Evolutionary conservation across 1,140 invertebrate genomes (phyloP).

Genomic region (Lordiphosa clarofinis): DNA sequence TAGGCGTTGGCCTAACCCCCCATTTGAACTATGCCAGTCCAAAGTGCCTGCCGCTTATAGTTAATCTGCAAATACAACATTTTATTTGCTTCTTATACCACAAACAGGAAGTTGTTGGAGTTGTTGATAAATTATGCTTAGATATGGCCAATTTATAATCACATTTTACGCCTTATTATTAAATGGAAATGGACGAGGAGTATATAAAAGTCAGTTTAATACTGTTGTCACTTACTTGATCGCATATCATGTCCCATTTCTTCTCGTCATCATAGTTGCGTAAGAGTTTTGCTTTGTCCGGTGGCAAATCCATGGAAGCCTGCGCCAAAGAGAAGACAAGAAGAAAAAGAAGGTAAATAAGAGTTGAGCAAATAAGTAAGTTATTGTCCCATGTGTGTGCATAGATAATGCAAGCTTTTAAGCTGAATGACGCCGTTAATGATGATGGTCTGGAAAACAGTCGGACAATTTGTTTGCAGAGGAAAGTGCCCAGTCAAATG

Average conservation of each 20-base stretch:
- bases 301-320: constrained; percentile 99
- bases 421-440: no score
- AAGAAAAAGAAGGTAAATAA: constrained; percentile 25
- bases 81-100: constrained; percentile 5
- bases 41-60: constrained; percentile 6
- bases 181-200: no score
- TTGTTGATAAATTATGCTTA: constrained; percentile 23
- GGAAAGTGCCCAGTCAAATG: constrained; percentile 27
- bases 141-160: constrained; percentile 2
- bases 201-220: neutral
- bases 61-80: constrained; percentile 30
- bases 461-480: no score
- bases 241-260: constrained; percentile 99
- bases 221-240: constrained; percentile 88
- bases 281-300: constrained; percentile 98
- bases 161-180: constrained; percentile 8
- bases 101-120: constrained; percentile 36
- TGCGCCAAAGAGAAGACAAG: constrained; percentile 80
- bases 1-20: constrained; percentile 28
- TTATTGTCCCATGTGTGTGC: neutral
- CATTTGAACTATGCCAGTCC: constrained; percentile 2
- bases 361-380: constrained; percentile 12
- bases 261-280: constrained; percentile 98
- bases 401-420: no score
- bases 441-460: no score